These are phyloP conservation scores for Drosophila robusta DNA, from an alignment of 2,888 invertebrate genomes.

Conservation along the genomic window DNA sequence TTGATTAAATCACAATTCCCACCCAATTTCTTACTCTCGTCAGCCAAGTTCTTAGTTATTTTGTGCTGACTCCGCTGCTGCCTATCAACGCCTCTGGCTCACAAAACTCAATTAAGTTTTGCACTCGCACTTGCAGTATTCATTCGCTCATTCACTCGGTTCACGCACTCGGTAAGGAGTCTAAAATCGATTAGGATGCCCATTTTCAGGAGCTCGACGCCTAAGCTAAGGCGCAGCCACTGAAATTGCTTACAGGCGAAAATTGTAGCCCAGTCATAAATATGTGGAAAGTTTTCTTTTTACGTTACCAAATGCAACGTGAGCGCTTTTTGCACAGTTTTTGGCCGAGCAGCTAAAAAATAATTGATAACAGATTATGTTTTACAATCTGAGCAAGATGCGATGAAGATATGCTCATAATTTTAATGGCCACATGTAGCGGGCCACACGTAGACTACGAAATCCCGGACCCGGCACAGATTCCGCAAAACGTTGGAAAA, in stretches of 20 bases:
- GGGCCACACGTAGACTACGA: slow-evolving; percentile 63
- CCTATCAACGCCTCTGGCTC: slow-evolving; percentile 36
- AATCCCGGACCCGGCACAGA: slow-evolving; percentile 42
- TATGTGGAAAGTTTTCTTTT: slow-evolving; percentile 60
- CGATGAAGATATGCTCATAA: slow-evolving; percentile 67
- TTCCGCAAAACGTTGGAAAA: slow-evolving; percentile 74
- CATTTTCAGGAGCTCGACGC: slow-evolving; percentile 65
- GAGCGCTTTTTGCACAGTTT: slow-evolving; percentile 68
- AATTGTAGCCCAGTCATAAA: slow-evolving; percentile 77
- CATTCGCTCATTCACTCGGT: slow-evolving; percentile 19
- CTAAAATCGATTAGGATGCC: slow-evolving; percentile 71
- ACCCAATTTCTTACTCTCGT: background rate
- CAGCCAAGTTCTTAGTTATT: slow-evolving; percentile 22
- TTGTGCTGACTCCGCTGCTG: slow-evolving; percentile 51
- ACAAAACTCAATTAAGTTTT: slow-evolving; percentile 70
- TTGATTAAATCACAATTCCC: slow-evolving; percentile 16
- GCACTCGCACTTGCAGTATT: slow-evolving; percentile 12
- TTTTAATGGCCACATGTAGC: slow-evolving; percentile 76
- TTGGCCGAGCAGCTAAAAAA: slow-evolving; percentile 68
- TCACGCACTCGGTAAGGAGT: slow-evolving; percentile 36
- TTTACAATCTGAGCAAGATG: slow-evolving; percentile 79
- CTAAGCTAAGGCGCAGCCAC: slow-evolving; percentile 45
- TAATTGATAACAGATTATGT: slow-evolving; percentile 81
- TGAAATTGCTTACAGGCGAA: slow-evolving; percentile 76
- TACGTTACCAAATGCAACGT: slow-evolving; percentile 64